Conservation (phyloP, 2,113 vertebrate genomes). For the Donacobius atricapilla region DNA sequence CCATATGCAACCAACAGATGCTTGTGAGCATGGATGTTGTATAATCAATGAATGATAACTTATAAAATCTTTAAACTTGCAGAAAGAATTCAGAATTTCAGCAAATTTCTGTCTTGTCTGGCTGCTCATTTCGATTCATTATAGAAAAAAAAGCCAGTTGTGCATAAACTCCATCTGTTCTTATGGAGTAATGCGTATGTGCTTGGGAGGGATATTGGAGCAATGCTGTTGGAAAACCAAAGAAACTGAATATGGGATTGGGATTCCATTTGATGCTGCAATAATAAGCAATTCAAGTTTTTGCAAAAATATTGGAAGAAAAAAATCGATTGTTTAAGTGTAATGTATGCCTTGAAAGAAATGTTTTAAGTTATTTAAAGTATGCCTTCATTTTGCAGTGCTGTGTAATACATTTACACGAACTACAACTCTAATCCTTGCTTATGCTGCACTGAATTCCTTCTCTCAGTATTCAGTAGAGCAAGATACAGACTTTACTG, state of each 20-base stretch:
- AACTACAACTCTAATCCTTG: conserved; percentile 3
- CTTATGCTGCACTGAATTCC: background rate
- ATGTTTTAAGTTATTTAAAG: conserved; percentile 48
- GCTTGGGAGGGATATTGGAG: background rate
- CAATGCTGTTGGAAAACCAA: background rate
- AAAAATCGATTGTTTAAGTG: background rate
- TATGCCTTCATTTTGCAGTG: conserved; percentile 5
- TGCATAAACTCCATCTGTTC: conserved; percentile 72
- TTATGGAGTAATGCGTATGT: background rate
- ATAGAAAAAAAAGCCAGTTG: conserved; percentile 1
- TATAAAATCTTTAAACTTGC: conserved; percentile 67
- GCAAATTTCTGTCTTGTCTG: conserved; percentile 59
- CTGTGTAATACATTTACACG: conserved; percentile 28
- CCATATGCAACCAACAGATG: conserved; percentile 70
- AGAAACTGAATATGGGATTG: background rate
- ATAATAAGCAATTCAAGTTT: conserved; percentile 14
- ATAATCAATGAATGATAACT: conserved; percentile 58
- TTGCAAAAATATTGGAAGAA: conserved; percentile 11
- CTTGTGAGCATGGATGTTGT: conserved; percentile 36
- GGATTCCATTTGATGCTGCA: background rate
- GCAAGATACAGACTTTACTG: background rate
- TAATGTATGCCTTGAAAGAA: conserved; percentile 10
- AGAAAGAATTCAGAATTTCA: conserved; percentile 71
- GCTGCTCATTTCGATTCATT: conserved; percentile 50
- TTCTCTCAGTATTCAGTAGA: background rate